phyloP scores from a whole-genome alignment of 1,140 invertebrate genomes.

The Drosophila trapezifrons region DNA sequence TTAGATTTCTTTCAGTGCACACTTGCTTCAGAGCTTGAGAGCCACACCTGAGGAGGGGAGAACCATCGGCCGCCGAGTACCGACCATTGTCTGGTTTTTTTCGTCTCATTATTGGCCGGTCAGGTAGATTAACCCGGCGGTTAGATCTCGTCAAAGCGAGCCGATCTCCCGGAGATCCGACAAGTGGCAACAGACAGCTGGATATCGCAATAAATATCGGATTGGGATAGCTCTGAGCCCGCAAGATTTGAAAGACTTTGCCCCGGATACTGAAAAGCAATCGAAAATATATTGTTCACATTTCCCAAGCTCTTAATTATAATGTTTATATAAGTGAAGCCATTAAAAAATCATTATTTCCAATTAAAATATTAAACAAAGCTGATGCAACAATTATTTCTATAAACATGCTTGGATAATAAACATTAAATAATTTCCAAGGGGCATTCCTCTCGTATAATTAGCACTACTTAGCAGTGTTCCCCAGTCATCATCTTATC shows the following conservation, averaged over 20 bases:
- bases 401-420: no score
- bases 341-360: not conserved
- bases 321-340: not conserved
- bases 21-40: not conserved
- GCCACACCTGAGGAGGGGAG: slow-evolving; percentile 8
- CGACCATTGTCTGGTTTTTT: slow-evolving; percentile 1
- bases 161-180: slow-evolving; percentile 12
- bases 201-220: not conserved
- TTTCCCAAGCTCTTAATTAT: not conserved
- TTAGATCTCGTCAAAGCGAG: slow-evolving; percentile 19
- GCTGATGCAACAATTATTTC: no score
- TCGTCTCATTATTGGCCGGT: slow-evolving; percentile 16
- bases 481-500: not conserved
- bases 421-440: no score
- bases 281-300: no score
- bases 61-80: not conserved
- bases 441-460: no score
- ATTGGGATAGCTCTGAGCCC: not conserved
- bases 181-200: slow-evolving; percentile 5
- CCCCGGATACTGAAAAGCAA: no score
- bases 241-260: no score
- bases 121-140: slow-evolving; percentile 11
- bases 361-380: no score
- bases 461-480: no score
- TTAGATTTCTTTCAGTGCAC: not conserved